These are phyloP conservation scores for Indicator indicator DNA, from an alignment of 2,113 vertebrate genomes.

Conservation along the genomic window DNA sequence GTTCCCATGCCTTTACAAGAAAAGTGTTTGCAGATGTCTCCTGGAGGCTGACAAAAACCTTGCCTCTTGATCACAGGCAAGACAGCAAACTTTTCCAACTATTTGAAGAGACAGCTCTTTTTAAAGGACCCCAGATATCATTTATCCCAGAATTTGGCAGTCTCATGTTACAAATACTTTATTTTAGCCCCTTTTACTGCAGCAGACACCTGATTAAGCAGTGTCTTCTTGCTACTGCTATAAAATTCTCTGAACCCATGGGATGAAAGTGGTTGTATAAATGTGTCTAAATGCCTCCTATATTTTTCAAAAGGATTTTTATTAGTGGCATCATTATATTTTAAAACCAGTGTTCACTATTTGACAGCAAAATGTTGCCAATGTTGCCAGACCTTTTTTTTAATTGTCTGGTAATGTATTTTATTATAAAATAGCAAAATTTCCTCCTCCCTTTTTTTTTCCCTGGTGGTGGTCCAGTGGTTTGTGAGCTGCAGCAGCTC, in stretches of 20 bases:
- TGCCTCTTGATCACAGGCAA: not conserved
- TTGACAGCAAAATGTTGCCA: slow-evolving; percentile 8
- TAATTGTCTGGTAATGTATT: slow-evolving; percentile 18
- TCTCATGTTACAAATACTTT: not conserved
- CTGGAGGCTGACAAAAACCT: not conserved
- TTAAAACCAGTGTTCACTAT: not conserved
- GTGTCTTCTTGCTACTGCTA: not conserved
- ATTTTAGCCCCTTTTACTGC: not conserved
- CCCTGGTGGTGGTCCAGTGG: not conserved
- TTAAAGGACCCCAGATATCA: not conserved
- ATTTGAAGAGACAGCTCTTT: not conserved
- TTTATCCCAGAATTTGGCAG: not conserved
- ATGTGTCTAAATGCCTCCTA: not conserved
- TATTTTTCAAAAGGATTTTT: not conserved
- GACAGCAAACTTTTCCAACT: not conserved
- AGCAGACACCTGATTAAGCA: not conserved
- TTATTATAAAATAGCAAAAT: not conserved
- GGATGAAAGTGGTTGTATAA: not conserved
- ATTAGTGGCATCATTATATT: slow-evolving; percentile 19
- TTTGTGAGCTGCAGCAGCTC: not conserved
- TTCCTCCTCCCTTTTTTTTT: not conserved
- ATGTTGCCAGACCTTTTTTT: slow-evolving; percentile 10
- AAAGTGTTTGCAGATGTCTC: not conserved
- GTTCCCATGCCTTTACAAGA: not conserved
- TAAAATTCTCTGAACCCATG: not conserved